These are phyloP conservation scores for Sesia bembeciformis DNA, from an alignment of 2,888 invertebrate species.

Conservation along the genomic window DNA sequence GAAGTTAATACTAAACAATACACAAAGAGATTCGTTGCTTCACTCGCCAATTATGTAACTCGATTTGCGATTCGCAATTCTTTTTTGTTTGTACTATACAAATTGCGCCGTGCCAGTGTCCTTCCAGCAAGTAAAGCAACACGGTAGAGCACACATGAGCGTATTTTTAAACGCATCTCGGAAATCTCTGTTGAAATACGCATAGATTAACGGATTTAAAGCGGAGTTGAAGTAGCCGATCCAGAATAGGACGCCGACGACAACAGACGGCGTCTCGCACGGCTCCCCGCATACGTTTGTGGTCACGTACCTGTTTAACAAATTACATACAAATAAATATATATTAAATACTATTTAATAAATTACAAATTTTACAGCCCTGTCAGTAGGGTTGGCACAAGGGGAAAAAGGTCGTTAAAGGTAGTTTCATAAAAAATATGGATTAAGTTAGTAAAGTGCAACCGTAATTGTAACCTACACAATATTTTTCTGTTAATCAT, in stretches of 20 bases:
- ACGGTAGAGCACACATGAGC: slow-evolving; percentile 88
- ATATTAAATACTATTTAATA: too few species aligned
- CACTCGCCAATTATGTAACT: background rate
- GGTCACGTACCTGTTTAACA: slow-evolving; percentile 82
- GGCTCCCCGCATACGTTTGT: slow-evolving; percentile 87
- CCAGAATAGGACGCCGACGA: slow-evolving; percentile 96
- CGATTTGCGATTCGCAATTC: background rate
- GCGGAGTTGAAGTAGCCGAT: slow-evolving; percentile 98
- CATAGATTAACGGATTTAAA: slow-evolving; percentile 95
- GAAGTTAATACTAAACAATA: too few species aligned
- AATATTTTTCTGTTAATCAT: too few species aligned
- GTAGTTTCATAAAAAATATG: too few species aligned
- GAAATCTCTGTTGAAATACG: slow-evolving; percentile 97
- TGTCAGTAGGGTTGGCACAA: background rate
- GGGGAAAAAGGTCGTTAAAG: too few species aligned
- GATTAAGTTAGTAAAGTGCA: too few species aligned
- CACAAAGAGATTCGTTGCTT: background rate
- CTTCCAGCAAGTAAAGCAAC: slow-evolving; percentile 85
- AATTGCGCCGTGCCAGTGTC: slow-evolving; percentile 75
- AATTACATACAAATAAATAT: background rate
- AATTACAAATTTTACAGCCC: background rate
- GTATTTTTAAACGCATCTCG: slow-evolving; percentile 96
- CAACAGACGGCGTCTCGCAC: slow-evolving; percentile 87
- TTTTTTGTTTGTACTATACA: slow-evolving; percentile 46
- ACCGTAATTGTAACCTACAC: too few species aligned